These are phyloP conservation scores for Halcyon smyrnensis DNA, from an alignment of 2,797 vertebrate species.

Conservation along the genomic window DNA sequence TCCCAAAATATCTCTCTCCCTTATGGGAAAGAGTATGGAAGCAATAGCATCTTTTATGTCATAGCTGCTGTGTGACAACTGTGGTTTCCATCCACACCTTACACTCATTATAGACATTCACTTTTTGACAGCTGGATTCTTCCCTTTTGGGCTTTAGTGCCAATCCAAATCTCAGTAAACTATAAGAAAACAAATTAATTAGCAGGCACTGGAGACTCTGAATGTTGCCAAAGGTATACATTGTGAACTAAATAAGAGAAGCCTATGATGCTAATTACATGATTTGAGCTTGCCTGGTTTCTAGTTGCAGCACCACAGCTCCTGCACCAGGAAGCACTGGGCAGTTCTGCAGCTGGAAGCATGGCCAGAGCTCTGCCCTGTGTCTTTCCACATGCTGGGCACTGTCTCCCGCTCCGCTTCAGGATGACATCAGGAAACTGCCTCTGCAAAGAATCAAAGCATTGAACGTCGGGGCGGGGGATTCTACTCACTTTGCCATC, in stretches of 20 bases:
- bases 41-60: slow-evolving; percentile 32
- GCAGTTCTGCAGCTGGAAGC: not conserved
- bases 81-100: slow-evolving; percentile 62
- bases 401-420: not conserved
- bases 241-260: slow-evolving; percentile 1
- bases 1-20: slow-evolving; percentile 69
- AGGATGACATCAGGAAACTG: not conserved
- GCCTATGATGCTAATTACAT: not conserved
- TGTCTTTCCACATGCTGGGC: fast-evolving
- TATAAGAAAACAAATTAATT: slow-evolving; percentile 69
- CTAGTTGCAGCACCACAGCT: not conserved
- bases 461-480: not conserved
- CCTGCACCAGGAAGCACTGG: not conserved
- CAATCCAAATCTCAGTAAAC: slow-evolving; percentile 66
- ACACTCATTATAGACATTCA: slow-evolving; percentile 55
- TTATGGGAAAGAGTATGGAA: slow-evolving; percentile 53
- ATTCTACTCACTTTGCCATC: not conserved
- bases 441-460: not conserved
- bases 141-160: slow-evolving; percentile 59
- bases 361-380: not conserved
- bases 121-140: slow-evolving; percentile 70
- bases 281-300: not conserved
- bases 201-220: slow-evolving; percentile 40
- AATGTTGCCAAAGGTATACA: slow-evolving; percentile 36
- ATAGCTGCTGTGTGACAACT: slow-evolving; percentile 55